A percentile compares a stretch with the other conserved stretches of the same genome.
phyloP scores from a whole-genome alignment of 2,888 invertebrate genomes.

The Campoletis raptor region DNA sequence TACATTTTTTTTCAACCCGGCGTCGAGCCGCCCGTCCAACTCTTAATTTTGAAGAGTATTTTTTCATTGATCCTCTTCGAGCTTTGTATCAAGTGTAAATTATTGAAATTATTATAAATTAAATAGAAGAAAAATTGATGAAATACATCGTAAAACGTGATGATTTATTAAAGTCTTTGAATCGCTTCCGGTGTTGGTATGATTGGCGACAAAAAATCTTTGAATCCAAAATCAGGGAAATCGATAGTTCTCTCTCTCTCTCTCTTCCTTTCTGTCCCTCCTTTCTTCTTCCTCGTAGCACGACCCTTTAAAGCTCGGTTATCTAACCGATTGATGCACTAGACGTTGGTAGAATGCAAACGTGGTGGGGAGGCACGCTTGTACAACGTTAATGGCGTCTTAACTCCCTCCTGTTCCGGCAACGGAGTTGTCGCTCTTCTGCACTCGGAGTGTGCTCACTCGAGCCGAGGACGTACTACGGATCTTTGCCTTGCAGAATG shows the following conservation, averaged over 20 bases:
- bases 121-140: too few species aligned
- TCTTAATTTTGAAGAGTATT: too few species aligned
- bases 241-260: conserved; percentile 22
- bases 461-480: conserved; percentile 18
- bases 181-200: too few species aligned
- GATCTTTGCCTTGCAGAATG: conserved; percentile 37
- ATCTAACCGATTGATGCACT: conserved; percentile 61
- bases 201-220: not conserved
- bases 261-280: not conserved
- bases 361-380: conserved; percentile 34
- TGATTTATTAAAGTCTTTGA: too few species aligned
- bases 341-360: conserved; percentile 49
- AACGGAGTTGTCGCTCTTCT: conserved; percentile 16
- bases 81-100: too few species aligned
- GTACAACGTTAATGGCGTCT: conserved; percentile 60
- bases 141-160: too few species aligned
- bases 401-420: conserved; percentile 61
- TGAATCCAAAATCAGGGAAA: not conserved
- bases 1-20: not conserved
- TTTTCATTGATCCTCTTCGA: too few species aligned
- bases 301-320: conserved; percentile 49
- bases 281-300: not conserved
- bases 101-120: too few species aligned
- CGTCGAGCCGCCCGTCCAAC: too few species aligned
- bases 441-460: conserved; percentile 8